These are phyloP conservation scores for Episyrphus balteatus DNA, from an alignment of 1,140 invertebrate genomes.

Conservation along the genomic window DNA sequence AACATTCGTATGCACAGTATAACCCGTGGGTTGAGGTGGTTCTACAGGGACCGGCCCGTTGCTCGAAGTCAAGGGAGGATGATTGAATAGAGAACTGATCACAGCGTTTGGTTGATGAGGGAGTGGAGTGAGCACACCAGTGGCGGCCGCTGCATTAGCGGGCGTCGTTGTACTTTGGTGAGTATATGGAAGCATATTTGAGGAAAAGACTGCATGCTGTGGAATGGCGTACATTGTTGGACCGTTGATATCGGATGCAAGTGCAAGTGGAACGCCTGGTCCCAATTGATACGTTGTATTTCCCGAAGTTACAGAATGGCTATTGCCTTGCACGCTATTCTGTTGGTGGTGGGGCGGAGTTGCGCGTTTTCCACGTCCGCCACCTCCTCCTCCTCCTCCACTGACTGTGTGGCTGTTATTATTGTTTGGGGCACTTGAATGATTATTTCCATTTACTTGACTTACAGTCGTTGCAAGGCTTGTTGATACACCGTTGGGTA, in stretches of 20 bases:
- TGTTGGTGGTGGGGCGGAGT: constrained; percentile 10
- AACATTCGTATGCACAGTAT: constrained; percentile 1
- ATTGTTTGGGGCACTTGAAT: neutral
- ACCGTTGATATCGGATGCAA: constrained; percentile 12
- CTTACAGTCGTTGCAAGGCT: too few relatives aligned
- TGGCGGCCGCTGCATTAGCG: constrained; percentile 12
- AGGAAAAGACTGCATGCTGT: constrained; percentile 32
- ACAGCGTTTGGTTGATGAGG: constrained; percentile 19
- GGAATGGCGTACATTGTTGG: constrained; percentile 30
- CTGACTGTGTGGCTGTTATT: neutral
- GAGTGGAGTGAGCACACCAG: constrained; percentile 5
- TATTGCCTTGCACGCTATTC: constrained; percentile 13
- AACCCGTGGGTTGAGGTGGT: neutral
- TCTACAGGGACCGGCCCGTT: constrained; percentile 1
- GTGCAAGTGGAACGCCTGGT: constrained; percentile 28
- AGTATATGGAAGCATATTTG: constrained; percentile 32
- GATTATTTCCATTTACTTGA: too few relatives aligned
- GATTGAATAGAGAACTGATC: constrained; percentile 27
- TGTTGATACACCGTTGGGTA: neutral
- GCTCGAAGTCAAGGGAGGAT: constrained; percentile 2
- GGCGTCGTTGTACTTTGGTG: constrained; percentile 1
- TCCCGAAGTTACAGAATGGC: constrained; percentile 10
- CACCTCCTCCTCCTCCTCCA: neutral
- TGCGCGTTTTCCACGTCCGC: constrained; percentile 7
- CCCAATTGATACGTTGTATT: constrained; percentile 28